phyloP scores from a whole-genome alignment of 2,888 invertebrate species.

The Caenorhabditis virilis region DNA sequence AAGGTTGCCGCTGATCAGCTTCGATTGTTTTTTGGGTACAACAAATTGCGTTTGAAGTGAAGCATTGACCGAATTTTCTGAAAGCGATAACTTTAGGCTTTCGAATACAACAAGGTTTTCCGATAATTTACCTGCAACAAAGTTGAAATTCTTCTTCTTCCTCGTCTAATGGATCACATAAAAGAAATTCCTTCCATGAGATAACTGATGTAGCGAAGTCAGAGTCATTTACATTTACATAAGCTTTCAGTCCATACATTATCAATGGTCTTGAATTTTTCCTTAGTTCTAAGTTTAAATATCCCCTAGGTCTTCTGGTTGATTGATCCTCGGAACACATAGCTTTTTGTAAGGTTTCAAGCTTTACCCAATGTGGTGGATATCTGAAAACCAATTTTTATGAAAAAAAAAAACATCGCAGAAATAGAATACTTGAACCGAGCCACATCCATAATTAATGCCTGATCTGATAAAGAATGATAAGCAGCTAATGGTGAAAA shows the following conservation, averaged over 20 bases:
- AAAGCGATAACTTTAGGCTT: too few relatives aligned
- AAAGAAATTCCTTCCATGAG: slow-evolving; percentile 48
- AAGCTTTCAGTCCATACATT: slow-evolving; percentile 53
- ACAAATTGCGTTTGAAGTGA: slow-evolving; percentile 47
- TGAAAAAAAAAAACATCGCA: neutral
- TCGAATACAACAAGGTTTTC: neutral
- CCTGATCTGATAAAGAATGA: slow-evolving; percentile 65
- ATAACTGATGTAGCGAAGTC: slow-evolving; percentile 47
- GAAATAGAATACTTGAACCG: slow-evolving; percentile 68
- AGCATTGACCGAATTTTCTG: slow-evolving; percentile 52
- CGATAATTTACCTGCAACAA: slow-evolving; percentile 11
- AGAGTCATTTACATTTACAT: slow-evolving; percentile 45
- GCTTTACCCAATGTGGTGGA: slow-evolving; percentile 70
- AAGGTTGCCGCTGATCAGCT: slow-evolving; percentile 16
- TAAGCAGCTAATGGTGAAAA: slow-evolving; percentile 70
- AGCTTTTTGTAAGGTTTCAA: slow-evolving; percentile 66
- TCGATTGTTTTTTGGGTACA: slow-evolving; percentile 47
- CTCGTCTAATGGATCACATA: slow-evolving; percentile 38
- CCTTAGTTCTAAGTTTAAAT: slow-evolving; percentile 12
- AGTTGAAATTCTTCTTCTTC: slow-evolving; percentile 45
- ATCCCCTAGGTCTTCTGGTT: slow-evolving; percentile 55
- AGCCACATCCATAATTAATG: slow-evolving; percentile 70
- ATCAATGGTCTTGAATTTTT: slow-evolving; percentile 49
- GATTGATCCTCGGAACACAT: slow-evolving; percentile 67
- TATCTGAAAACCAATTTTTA: slow-evolving; percentile 4